phyloP scores from a whole-genome alignment of 2,797 vertebrate species.

The Enteromius radiatus region DNA sequence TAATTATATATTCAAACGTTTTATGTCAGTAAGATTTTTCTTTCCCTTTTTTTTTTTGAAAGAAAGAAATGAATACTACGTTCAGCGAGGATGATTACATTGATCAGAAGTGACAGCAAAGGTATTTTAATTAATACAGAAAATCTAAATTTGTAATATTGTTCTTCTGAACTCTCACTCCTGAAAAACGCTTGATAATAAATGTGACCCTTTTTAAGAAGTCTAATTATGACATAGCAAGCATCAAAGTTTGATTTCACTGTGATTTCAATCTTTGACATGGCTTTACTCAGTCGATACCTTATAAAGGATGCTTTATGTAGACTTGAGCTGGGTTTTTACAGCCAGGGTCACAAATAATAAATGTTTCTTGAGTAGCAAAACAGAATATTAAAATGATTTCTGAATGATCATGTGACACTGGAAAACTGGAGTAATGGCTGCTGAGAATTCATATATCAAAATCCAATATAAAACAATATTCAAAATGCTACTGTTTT shows the following conservation, averaged over 20 bases:
- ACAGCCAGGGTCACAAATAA: no score
- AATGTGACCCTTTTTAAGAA: no score
- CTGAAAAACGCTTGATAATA: background rate
- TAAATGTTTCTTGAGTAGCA: background rate
- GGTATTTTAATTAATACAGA: background rate
- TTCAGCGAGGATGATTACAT: background rate
- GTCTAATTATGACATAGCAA: no score
- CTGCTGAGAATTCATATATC: background rate
- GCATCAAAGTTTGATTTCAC: no score
- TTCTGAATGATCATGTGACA: background rate
- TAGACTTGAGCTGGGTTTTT: no score
- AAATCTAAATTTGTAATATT: background rate
- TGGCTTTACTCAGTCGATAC: no score
- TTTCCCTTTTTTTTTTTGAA: background rate
- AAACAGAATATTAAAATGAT: background rate
- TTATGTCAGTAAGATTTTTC: background rate
- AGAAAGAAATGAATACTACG: no score
- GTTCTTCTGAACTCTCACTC: background rate
- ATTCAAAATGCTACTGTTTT: background rate
- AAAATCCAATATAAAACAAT: background rate
- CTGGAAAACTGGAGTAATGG: background rate
- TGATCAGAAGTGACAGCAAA: background rate
- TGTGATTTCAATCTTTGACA: no score
- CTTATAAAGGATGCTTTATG: no score
- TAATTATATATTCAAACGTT: background rate